Percentiles rank a stretch among this genome's conserved stretches.
Evolutionary conservation across 2,113 vertebrate genomes (phyloP).

Genomic region (Fregata magnificens): DNA sequence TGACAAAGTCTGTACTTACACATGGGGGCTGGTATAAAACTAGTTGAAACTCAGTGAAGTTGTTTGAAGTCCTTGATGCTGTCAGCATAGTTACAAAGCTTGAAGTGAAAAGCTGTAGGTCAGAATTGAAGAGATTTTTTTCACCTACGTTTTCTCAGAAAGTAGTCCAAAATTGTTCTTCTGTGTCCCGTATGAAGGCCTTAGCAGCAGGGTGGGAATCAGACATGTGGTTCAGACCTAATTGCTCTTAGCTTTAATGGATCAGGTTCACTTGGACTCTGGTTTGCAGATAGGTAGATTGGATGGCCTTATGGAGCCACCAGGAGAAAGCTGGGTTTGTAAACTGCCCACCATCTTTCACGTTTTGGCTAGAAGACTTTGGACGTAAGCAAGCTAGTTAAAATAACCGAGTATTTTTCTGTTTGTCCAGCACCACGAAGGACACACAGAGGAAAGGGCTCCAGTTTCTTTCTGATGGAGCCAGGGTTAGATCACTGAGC

Average conservation of each 20-base stretch:
- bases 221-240: background rate
- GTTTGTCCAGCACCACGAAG: background rate
- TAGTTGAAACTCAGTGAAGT: background rate
- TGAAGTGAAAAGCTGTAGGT: background rate
- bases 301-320: background rate
- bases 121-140: background rate
- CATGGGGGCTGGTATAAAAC: background rate
- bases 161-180: background rate
- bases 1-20: background rate
- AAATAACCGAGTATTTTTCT: background rate
- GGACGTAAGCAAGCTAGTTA: background rate
- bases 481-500: background rate
- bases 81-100: background rate
- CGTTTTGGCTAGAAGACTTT: background rate
- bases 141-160: background rate
- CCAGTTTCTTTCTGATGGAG: background rate
- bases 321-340: background rate
- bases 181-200: rapidly evolving
- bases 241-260: background rate
- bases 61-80: background rate
- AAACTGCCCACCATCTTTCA: background rate
- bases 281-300: background rate
- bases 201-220: background rate
- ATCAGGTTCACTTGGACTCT: background rate
- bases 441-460: background rate